Conservation (phyloP, 2,113 vertebrate species). For the Chaetops frenatus region DNA sequence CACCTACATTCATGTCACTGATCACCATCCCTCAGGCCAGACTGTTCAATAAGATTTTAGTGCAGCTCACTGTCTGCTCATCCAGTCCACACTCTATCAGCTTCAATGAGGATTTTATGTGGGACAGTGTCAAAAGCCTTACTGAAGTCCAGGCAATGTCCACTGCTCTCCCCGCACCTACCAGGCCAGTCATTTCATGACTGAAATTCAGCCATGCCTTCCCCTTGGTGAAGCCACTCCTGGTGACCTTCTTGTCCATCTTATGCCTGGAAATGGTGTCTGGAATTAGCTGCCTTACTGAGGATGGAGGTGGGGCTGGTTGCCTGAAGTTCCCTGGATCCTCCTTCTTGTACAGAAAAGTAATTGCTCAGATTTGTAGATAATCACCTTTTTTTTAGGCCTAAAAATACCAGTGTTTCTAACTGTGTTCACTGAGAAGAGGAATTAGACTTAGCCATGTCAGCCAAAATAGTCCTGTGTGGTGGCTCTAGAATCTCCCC, state of each 20-base stretch:
- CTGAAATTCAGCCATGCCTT: neutral
- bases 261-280: neutral
- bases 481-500: neutral
- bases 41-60: neutral
- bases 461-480: neutral
- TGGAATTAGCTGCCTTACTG: neutral
- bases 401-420: neutral
- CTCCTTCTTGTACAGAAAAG: neutral
- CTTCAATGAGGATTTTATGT: neutral
- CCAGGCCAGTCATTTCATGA: neutral
- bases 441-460: neutral
- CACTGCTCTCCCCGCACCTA: neutral
- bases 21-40: neutral
- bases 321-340: neutral
- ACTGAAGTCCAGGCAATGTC: neutral
- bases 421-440: neutral
- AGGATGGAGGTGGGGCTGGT: neutral
- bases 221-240: neutral
- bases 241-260: neutral
- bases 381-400: neutral
- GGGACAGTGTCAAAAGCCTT: neutral
- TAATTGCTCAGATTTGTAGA: neutral
- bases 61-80: neutral
- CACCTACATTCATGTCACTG: neutral
- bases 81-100: neutral